Evolutionary conservation across 37 sponge, comb jelly and placozoan species (phyloP).

Genomic region (Hexactinellida sp.): DNA sequence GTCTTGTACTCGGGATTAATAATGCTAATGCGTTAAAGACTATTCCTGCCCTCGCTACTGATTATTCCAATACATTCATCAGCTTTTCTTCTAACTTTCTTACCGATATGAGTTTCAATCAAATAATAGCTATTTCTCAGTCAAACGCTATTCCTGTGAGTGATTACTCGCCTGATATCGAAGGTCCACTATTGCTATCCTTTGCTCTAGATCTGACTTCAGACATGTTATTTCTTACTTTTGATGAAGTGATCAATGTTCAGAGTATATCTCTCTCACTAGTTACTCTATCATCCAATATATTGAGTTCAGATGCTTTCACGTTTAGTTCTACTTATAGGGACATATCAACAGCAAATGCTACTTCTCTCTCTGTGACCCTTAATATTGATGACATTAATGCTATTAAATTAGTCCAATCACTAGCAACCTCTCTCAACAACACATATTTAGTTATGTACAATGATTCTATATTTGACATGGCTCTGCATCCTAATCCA

Average conservation of each 20-base stretch:
- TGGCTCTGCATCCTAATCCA: slow-evolving; percentile 50
- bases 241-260: slow-evolving; percentile 68
- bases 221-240: slow-evolving; percentile 60
- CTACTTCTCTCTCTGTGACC: slow-evolving; percentile 35
- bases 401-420: slow-evolving; percentile 54
- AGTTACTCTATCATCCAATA: slow-evolving; percentile 33
- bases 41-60: slow-evolving; percentile 43
- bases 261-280: slow-evolving; percentile 42
- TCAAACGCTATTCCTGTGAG: slow-evolving; percentile 20
- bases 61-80: slow-evolving; percentile 38
- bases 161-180: slow-evolving; percentile 25
- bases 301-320: neutral
- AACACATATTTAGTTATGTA: slow-evolving; percentile 41
- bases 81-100: slow-evolving; percentile 31
- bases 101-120: slow-evolving; percentile 45
- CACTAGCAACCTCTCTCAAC: slow-evolving; percentile 33
- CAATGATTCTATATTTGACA: slow-evolving; percentile 36
- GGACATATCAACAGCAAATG: slow-evolving; percentile 29
- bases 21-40: slow-evolving; percentile 67
- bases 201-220: slow-evolving; percentile 57
- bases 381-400: slow-evolving; percentile 63
- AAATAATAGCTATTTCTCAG: slow-evolving; percentile 24
- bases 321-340: slow-evolving; percentile 18
- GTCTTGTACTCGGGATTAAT: slow-evolving; percentile 28
- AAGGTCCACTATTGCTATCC: slow-evolving; percentile 28